A percentile compares a stretch with the other conserved stretches of the same genome.
These are phyloP conservation scores for Himalopsyche japonica DNA, from an alignment of 2,888 invertebrate species.

Conservation along the genomic window DNA sequence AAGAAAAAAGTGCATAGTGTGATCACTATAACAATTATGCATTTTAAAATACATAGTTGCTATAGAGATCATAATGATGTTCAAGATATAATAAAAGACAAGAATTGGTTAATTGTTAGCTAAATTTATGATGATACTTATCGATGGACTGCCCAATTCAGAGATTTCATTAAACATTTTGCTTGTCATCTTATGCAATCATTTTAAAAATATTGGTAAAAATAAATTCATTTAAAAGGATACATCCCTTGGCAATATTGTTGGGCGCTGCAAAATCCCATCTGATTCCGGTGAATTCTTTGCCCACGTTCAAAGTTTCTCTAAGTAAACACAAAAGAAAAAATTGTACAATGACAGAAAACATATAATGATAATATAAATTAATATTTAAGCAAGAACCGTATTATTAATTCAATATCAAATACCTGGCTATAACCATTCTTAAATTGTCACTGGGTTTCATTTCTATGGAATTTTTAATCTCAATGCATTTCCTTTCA, in stretches of 20 bases:
- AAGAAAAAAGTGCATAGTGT: too few relatives aligned
- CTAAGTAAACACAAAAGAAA: constrained; percentile 44
- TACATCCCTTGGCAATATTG: constrained; percentile 54
- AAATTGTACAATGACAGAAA: too few relatives aligned
- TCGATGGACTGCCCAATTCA: neutral
- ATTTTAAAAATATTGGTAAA: neutral
- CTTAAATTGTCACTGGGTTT: constrained; percentile 24
- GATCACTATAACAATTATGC: too few relatives aligned
- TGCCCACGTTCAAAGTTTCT: constrained; percentile 50
- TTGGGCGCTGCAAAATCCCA: constrained; percentile 51
- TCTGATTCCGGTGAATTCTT: constrained; percentile 52
- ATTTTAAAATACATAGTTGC: too few relatives aligned
- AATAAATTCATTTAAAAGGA: constrained; percentile 50
- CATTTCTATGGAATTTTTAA: constrained; percentile 15
- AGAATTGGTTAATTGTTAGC: too few relatives aligned
- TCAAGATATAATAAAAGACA: too few relatives aligned
- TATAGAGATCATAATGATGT: too few relatives aligned
- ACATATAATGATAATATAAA: too few relatives aligned
- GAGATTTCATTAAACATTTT: neutral
- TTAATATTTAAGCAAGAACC: too few relatives aligned
- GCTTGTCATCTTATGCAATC: neutral
- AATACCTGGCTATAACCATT: constrained; percentile 33
- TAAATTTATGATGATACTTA: too few relatives aligned
- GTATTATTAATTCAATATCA: neutral
- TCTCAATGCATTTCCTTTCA: constrained; percentile 6